Base-by-base conservation (phyloP, 1,140 invertebrate genomes). In the Chrysomallon squamiferum region DNA sequence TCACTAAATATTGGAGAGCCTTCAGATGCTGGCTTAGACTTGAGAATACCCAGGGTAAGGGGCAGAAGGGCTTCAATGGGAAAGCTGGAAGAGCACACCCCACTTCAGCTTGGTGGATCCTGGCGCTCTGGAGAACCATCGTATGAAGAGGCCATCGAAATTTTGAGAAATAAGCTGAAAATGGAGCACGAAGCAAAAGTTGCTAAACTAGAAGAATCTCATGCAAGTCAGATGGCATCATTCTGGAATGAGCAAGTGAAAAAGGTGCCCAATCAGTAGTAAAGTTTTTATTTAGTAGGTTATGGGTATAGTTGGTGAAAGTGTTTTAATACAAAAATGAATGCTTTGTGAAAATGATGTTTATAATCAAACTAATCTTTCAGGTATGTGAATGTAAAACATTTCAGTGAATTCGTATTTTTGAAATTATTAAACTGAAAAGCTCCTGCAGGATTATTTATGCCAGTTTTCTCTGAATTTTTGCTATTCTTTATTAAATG, bases 141-240 rank as follows among this genome's bases (percentile, higher is more conserved):
- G 43, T 76, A 82, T 47, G 32, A 63, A 0, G 67, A 69, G 25
- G 78, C 80, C 11, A 71, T 82, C 13, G 69, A 76, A 38, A 70
- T 52, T 20, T 64, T 82, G 60, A 67, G 74, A 43, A 63, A 77
- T 20, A 75, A 80, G 58, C 58, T 79, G 25, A 67, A 60, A 41
- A 22, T 54, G 50, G 66, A 74, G 57, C 57, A 65, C 61, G 50
- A 71, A 59, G 43, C 65, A 20, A 60, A 58, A 33, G 52, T 50
- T n/a, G 43, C 33, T 13, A 30, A 49, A 30, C 33, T 62, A n/a
- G 47, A 50, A 13, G 68, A 71, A 41, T 32, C 54, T 27, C 69
- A 74, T 45, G 43, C 63, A 5, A 27, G 65, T 13, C 29, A 64
- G n/a, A 45, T 66, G 32, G 59, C 72, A 11, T 29, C 50, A 0